These are phyloP conservation scores for Yoshiicerus persimilis DNA, from an alignment of 1,140 invertebrate genomes.

Conservation along the genomic window DNA sequence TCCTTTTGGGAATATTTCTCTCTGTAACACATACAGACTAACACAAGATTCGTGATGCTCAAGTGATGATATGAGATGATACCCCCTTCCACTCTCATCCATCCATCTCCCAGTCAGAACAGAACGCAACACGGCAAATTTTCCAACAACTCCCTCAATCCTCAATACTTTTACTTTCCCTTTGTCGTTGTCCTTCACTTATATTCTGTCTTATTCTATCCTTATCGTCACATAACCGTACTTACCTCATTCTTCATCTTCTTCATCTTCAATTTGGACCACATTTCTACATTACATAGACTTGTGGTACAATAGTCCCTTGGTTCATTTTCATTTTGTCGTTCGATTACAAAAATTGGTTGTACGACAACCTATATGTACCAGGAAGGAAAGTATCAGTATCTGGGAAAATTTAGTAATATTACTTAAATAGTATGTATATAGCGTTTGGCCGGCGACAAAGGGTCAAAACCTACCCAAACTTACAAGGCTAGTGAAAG, in stretches of 20 bases:
- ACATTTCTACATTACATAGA: neutral
- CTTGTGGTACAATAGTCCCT: too few relatives aligned
- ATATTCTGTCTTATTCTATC: too few relatives aligned
- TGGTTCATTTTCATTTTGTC: neutral
- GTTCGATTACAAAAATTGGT: too few relatives aligned
- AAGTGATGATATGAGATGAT: slow-evolving; percentile 22
- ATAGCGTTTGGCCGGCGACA: neutral
- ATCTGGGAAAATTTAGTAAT: too few relatives aligned
- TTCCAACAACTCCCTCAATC: neutral
- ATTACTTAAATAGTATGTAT: too few relatives aligned
- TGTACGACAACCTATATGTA: too few relatives aligned
- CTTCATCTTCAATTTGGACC: too few relatives aligned
- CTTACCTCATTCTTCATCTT: too few relatives aligned
- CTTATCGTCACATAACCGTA: neutral
- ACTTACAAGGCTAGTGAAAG: neutral
- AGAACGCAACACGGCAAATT: neutral
- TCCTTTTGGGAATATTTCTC: slow-evolving; percentile 10
- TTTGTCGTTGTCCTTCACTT: neutral
- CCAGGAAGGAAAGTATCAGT: too few relatives aligned
- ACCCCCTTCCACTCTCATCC: slow-evolving; percentile 11
- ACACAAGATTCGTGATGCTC: neutral
- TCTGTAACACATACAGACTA: neutral
- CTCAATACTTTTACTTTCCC: too few relatives aligned
- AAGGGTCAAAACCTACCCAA: slow-evolving; percentile 14
- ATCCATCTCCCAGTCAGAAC: neutral